phyloP scores from a whole-genome alignment of 2,797 vertebrate species.

The Aplochiton taeniatus region DNA sequence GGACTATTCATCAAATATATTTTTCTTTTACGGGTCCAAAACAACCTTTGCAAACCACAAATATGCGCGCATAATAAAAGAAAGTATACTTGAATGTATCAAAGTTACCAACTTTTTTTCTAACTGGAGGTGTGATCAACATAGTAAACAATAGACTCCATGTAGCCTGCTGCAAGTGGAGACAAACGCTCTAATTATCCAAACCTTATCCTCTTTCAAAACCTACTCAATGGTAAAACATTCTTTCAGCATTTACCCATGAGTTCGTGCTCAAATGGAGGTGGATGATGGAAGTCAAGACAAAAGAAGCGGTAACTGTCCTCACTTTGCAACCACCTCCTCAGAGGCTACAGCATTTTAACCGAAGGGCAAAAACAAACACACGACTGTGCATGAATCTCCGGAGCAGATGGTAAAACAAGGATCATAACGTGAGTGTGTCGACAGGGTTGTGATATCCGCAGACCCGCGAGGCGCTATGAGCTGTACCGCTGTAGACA shows the following conservation, averaged over 20 bases:
- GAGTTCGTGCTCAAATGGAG: conserved; percentile 25
- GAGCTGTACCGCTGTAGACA: conserved; percentile 26
- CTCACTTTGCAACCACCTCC: conserved; percentile 19
- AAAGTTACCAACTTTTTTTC: too few relatives aligned
- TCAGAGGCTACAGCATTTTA: conserved; percentile 9
- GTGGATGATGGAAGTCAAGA: conserved; percentile 24
- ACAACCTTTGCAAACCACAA: too few relatives aligned
- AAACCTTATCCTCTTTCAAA: neutral
- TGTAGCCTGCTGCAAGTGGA: neutral
- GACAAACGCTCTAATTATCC: neutral
- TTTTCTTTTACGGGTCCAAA: too few relatives aligned
- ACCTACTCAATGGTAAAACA: neutral
- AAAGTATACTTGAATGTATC: too few relatives aligned
- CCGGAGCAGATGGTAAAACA: conserved; percentile 34
- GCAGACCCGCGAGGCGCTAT: conserved; percentile 19
- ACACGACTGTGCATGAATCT: conserved; percentile 3
- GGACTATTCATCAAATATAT: too few relatives aligned
- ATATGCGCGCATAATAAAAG: too few relatives aligned
- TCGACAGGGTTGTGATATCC: conserved; percentile 29
- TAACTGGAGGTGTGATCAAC: too few relatives aligned
- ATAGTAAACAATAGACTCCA: neutral
- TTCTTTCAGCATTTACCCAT: conserved; percentile 5
- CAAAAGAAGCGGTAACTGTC: conserved; percentile 24
- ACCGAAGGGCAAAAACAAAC: conserved; percentile 2
- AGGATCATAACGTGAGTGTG: conserved; percentile 11